Percentiles rank a stretch among this genome's conserved stretches.
These are phyloP conservation scores for Electrona antarctica DNA, from an alignment of 2,113 vertebrate genomes.

Conservation along the genomic window DNA sequence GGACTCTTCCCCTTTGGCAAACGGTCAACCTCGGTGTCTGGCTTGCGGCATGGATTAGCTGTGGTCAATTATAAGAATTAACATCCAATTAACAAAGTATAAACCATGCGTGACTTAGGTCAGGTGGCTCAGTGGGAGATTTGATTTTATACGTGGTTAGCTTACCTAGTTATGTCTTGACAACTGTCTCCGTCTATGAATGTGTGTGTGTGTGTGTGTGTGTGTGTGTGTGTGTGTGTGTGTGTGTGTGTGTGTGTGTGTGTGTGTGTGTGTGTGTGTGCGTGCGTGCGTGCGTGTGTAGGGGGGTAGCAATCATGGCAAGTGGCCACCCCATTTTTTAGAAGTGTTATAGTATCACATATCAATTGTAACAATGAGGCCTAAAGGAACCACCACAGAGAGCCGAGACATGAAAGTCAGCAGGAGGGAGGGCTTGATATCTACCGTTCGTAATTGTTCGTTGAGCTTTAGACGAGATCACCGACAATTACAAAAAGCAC, in stretches of 20 bases:
- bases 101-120: constrained; percentile 27
- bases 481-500: constrained; percentile 36
- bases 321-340: too few relatives aligned
- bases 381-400: too few relatives aligned
- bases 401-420: too few relatives aligned
- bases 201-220: constrained; percentile 17
- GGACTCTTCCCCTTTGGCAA: constrained; percentile 78
- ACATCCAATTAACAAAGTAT: constrained; percentile 44
- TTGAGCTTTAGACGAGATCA: constrained; percentile 43
- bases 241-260: constrained; percentile 11
- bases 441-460: constrained; percentile 46
- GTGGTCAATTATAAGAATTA: constrained; percentile 50
- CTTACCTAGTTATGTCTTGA: constrained; percentile 2
- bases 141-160: constrained; percentile 2
- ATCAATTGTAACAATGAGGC: too few relatives aligned
- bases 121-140: constrained; percentile 8
- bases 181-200: background rate
- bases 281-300: background rate
- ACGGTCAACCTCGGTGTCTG: constrained; percentile 47
- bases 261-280: constrained; percentile 3
- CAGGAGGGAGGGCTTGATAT: background rate
- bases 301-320: background rate
- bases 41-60: constrained; percentile 56
- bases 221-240: constrained; percentile 29
- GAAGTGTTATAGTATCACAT: too few relatives aligned